These are phyloP conservation scores for Altica lythri DNA, from an alignment of 2,888 invertebrate genomes.

Conservation along the genomic window DNA sequence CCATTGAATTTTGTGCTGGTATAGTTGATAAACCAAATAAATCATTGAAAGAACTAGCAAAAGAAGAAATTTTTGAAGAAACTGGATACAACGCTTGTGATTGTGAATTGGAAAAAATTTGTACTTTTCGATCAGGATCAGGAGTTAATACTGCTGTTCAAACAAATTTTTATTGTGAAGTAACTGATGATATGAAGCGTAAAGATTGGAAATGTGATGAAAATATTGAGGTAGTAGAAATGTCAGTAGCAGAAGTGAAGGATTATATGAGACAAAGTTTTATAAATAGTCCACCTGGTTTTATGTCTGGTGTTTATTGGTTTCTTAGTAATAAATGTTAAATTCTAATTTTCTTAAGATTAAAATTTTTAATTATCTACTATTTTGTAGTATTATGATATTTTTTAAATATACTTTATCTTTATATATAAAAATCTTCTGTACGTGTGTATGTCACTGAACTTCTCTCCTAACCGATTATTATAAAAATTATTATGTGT, in stretches of 20 bases:
- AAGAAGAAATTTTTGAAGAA: no score
- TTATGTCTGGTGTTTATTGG: slow-evolving; percentile 79
- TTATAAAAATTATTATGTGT: no score
- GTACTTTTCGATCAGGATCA: no score
- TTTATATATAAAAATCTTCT: no score
- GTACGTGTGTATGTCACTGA: no score
- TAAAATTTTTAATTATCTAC: background rate
- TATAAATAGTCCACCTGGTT: slow-evolving; percentile 75
- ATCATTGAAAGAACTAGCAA: background rate
- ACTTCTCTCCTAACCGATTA: no score
- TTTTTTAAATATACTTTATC: no score
- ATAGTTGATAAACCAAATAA: background rate
- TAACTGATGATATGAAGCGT: slow-evolving; percentile 80
- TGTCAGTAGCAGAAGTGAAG: slow-evolving; percentile 72
- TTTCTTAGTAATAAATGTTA: slow-evolving; percentile 66
- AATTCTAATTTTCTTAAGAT: background rate
- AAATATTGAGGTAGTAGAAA: slow-evolving; percentile 90
- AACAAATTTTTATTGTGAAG: slow-evolving; percentile 87
- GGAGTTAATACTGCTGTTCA: slow-evolving; percentile 66
- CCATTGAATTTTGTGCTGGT: no score
- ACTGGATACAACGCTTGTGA: no score
- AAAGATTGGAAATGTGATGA: slow-evolving; percentile 78
- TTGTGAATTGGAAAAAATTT: no score
- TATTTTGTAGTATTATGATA: background rate
- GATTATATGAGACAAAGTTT: slow-evolving; percentile 63